Evolutionary conservation across 2,797 vertebrate species (phyloP).

Genomic region (Hyperoplus lanceolatus): DNA sequence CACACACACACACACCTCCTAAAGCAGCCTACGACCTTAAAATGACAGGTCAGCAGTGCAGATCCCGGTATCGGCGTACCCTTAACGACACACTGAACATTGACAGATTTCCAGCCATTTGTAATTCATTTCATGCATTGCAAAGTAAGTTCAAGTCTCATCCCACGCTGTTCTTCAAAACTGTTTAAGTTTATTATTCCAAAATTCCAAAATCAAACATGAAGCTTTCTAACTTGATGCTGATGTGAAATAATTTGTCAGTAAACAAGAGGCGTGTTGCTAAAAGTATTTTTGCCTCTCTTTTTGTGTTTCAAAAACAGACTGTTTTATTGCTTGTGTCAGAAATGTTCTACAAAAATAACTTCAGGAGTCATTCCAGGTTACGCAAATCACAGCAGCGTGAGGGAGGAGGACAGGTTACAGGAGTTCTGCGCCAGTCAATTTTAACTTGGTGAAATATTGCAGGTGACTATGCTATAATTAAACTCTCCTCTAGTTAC

Average conservation of each 20-base stretch:
- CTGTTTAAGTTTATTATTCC: neutral
- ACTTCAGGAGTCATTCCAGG: neutral
- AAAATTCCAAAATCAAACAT: neutral
- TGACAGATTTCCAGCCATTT: neutral
- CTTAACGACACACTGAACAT: neutral
- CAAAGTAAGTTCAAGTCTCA: neutral
- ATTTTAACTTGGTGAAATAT: neutral
- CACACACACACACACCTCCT: neutral
- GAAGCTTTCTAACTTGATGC: neutral
- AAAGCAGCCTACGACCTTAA: too few species aligned
- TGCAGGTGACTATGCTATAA: neutral
- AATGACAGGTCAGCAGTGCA: too few species aligned
- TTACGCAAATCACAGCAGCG: neutral
- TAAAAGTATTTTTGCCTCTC: too few species aligned
- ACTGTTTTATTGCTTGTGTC: neutral
- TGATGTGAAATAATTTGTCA: neutral
- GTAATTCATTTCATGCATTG: neutral
- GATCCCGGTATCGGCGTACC: too few species aligned
- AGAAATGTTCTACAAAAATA: neutral
- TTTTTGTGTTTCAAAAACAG: neutral
- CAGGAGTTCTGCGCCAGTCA: neutral
- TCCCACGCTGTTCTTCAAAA: neutral
- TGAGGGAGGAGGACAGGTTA: neutral
- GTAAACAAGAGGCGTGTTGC: neutral
- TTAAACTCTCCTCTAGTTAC: constrained; percentile 1